Evolutionary conservation across 2,888 invertebrate genomes (phyloP).

Genomic region (Muschampia plurimacula): DNA sequence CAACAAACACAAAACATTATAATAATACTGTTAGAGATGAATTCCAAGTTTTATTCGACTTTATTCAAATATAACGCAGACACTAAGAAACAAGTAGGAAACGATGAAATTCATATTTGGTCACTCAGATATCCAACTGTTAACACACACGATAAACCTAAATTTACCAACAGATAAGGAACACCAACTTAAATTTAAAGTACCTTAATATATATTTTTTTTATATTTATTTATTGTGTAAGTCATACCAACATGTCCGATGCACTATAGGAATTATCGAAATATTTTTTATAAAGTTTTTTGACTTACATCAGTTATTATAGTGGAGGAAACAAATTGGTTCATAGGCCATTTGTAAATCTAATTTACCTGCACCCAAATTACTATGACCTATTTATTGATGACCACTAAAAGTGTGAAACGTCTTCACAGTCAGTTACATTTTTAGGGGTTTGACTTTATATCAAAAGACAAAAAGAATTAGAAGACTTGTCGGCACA

Average conservation of each 20-base stretch:
- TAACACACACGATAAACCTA: not conserved
- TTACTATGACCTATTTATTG: not conserved
- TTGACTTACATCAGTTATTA: too few relatives aligned
- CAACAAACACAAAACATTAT: not conserved
- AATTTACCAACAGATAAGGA: not conserved
- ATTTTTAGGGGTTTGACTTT: not conserved
- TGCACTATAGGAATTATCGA: too few relatives aligned
- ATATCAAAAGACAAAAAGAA: not conserved
- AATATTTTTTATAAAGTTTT: too few relatives aligned
- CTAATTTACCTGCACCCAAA: not conserved
- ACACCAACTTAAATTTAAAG: not conserved
- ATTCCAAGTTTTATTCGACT: not conserved
- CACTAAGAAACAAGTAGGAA: too few relatives aligned
- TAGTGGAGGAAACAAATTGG: too few relatives aligned
- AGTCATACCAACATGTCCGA: too few relatives aligned
- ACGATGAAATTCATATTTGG: too few relatives aligned
- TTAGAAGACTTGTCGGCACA: slow-evolving; percentile 56
- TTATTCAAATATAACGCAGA: not conserved
- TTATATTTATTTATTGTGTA: too few relatives aligned
- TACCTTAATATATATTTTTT: not conserved
- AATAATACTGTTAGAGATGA: not conserved
- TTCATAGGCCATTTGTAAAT: not conserved
- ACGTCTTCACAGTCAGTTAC: not conserved
- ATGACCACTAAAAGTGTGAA: not conserved
- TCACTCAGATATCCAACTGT: not conserved